These are phyloP conservation scores for Leptopilina boulardi DNA, from an alignment of 1,140 invertebrate genomes.

Conservation along the genomic window DNA sequence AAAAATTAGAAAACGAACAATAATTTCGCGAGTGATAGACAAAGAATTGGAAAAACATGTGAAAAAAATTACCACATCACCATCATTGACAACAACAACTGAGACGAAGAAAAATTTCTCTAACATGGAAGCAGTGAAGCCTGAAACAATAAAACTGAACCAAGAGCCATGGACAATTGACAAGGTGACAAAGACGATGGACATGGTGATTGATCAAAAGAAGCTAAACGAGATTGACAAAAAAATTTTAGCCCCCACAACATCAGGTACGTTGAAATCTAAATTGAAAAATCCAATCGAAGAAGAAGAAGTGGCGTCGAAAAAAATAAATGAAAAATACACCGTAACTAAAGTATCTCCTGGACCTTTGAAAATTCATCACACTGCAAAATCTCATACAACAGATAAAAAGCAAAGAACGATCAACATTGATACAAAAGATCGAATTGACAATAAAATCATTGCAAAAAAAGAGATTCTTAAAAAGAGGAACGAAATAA, in stretches of 20 bases:
- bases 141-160: conserved; percentile 35
- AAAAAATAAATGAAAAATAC: conserved; percentile 37
- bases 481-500: neutral
- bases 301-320: neutral
- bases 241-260: neutral
- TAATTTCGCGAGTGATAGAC: neutral
- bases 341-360: neutral
- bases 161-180: conserved; percentile 41
- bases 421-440: neutral
- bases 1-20: neutral
- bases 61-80: conserved; percentile 9
- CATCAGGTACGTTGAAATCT: neutral
- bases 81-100: neutral
- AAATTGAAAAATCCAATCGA: conserved; percentile 2
- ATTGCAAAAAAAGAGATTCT: neutral
- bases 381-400: neutral
- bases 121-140: neutral
- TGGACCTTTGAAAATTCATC: neutral
- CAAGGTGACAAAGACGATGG: conserved; percentile 39
- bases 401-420: neutral
- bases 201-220: conserved; percentile 34
- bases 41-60: conserved; percentile 10
- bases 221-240: conserved; percentile 37
- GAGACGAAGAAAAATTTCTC: neutral
- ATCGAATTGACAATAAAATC: neutral